A percentile compares a stretch with the other conserved stretches of the same genome.
These are phyloP conservation scores for Enteromius afrohamiltoni DNA, from an alignment of 2,797 vertebrate species.

Conservation along the genomic window DNA sequence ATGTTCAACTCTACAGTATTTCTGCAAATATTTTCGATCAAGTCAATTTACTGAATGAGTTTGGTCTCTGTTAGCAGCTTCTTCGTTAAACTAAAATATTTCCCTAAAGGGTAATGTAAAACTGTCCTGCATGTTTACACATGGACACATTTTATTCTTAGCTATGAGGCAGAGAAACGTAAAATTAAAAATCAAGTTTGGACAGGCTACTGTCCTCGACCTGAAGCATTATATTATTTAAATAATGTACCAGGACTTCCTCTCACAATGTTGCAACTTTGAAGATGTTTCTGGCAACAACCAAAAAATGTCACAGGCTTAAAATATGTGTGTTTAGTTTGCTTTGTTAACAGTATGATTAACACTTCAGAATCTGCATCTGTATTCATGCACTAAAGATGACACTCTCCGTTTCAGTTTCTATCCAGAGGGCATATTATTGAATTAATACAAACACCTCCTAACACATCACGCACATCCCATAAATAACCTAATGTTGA, in stretches of 20 bases:
- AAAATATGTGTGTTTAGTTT: constrained; percentile 13
- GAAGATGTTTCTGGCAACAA: not conserved
- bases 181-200: constrained; percentile 12
- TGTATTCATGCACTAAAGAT: constrained; percentile 35
- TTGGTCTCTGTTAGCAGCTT: constrained; percentile 6
- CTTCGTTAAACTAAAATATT: not conserved
- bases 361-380: constrained; percentile 43
- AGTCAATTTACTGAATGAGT: constrained; percentile 1
- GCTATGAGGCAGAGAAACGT: not conserved
- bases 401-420: constrained; percentile 27
- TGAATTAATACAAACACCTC: constrained; percentile 45
- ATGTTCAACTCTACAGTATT: constrained; percentile 30
- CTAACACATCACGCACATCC: constrained; percentile 55
- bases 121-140: not conserved
- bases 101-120: not conserved
- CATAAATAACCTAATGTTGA: constrained; percentile 37
- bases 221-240: constrained; percentile 15
- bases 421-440: constrained; percentile 43
- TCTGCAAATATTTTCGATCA: constrained; percentile 23
- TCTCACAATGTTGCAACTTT: constrained; percentile 7
- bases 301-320: constrained; percentile 16
- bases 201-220: not conserved
- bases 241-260: not conserved
- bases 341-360: constrained; percentile 10
- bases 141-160: not conserved